phyloP scores from a whole-genome alignment of 1,140 invertebrate species.

The Drosophila lowei region DNA sequence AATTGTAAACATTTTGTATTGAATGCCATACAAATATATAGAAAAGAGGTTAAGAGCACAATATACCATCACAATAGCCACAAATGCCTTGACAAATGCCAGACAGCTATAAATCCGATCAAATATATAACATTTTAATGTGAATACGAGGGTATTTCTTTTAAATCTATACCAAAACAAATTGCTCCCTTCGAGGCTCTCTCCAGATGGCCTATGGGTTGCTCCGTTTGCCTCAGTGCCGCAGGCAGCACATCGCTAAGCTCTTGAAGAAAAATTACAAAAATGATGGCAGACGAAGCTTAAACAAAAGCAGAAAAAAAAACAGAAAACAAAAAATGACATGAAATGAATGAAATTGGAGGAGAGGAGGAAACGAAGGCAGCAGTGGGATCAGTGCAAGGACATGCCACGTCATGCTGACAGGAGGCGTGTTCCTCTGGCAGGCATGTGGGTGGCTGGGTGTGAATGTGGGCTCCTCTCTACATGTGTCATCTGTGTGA shows the following conservation, averaged over 20 bases:
- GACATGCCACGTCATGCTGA: constrained; percentile 62
- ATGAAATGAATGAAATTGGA: constrained; percentile 50
- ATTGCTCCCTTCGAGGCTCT: too few species aligned
- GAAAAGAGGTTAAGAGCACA: too few species aligned
- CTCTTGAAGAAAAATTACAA: constrained; percentile 43
- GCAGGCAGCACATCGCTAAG: constrained; percentile 38
- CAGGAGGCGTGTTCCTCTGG: constrained; percentile 30
- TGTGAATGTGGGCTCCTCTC: neutral
- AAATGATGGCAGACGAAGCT: constrained; percentile 56
- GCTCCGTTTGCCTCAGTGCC: too few species aligned
- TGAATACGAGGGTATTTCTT: too few species aligned
- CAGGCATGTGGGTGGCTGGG: constrained; percentile 4
- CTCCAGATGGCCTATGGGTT: too few species aligned
- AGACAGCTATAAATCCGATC: too few species aligned
- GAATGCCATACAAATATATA: too few species aligned
- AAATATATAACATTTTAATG: too few species aligned
- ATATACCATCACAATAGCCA: too few species aligned
- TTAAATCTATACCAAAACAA: too few species aligned
- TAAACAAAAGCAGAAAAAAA: constrained; percentile 42
- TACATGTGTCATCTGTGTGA: constrained; percentile 55
- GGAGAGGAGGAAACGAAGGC: constrained; percentile 32
- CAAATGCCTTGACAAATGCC: too few species aligned
- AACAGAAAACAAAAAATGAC: constrained; percentile 2
- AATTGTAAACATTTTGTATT: too few species aligned
- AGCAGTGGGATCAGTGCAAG: constrained; percentile 40